phyloP scores from a whole-genome alignment of 2,797 vertebrate genomes.

The Eulemur albifrons region DNA sequence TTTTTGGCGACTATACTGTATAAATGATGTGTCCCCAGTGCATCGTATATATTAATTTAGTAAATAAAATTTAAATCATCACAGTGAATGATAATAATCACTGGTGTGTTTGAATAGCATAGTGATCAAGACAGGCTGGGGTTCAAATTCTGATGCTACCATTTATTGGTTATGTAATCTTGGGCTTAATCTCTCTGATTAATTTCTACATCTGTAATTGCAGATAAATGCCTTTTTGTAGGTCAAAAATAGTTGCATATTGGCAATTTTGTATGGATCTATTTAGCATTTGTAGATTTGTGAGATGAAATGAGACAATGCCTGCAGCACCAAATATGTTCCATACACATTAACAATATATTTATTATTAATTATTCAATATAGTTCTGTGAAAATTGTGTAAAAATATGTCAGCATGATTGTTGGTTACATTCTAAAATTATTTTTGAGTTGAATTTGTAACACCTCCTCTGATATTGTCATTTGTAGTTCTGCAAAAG shows the following conservation, averaged over 20 bases:
- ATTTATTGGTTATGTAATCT: neutral
- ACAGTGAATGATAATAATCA: neutral
- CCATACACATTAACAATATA: neutral
- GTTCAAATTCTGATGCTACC: neutral
- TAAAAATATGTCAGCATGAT: neutral
- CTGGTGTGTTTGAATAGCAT: conserved; percentile 12
- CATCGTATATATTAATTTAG: neutral
- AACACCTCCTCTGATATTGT: neutral
- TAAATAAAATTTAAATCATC: conserved; percentile 22
- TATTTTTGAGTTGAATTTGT: neutral
- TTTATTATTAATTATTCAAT: neutral
- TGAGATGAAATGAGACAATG: neutral
- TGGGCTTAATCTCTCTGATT: neutral
- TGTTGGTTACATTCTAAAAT: conserved; percentile 8
- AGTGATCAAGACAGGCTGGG: neutral
- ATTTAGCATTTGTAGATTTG: neutral
- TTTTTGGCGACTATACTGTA: neutral
- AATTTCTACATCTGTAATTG: neutral
- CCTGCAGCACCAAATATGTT: neutral
- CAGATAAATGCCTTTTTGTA: neutral
- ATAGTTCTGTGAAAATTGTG: neutral
- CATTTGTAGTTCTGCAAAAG: neutral
- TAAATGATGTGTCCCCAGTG: neutral
- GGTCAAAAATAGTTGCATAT: neutral
- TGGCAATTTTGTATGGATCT: neutral